Base-by-base conservation (phyloP, 2,888 invertebrate species). In the Pollenia griseotomentosa region DNA sequence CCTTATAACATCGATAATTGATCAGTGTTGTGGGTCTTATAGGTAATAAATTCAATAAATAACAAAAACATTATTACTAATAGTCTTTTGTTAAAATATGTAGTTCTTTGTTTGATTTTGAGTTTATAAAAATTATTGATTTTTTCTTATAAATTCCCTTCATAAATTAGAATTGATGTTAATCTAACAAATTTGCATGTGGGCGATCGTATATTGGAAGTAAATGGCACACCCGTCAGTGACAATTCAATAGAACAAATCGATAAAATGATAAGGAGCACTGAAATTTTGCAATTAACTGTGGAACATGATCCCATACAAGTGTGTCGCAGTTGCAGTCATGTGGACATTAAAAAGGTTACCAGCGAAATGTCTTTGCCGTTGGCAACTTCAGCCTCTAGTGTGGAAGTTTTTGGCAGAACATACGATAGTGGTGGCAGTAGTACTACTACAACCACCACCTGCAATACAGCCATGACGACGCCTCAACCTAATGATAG, bases 121-220 rank as follows among this genome's bases (percentile, higher is more conserved):
- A 16, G 33, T 4, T 55, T 40, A 59, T 55, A 23, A 16, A 12
- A 55, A 78, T 75, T 19, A 5, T 6, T 44, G 33, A 11, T 14
- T 51, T n/a, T 7, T 7, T 14, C 53, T 70, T 59, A 10, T 19
- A n/a, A 68, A 53, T 23, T 66, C 8, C 7, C 14, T 48, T 51
- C 11, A 12, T 14, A 68, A 63, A 53, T 5, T 93, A 97, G 97
- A 93, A 95, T 97, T 90, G 97, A 97, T 91, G 95, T 97, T 83
- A 96, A 96, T 89, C 94, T 97, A 82, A 96, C 97, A 95, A 96
- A 97, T 10, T 94, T 98, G 78, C 98, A 97, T 92, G 96, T 98
- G 89, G 98, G 98, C n/a, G 98, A 98, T 94, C 95, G 96, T 90
- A 97, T 99, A 89, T 94, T 98, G 88, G 98, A 98, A 94, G 97